These are phyloP conservation scores for Calliscelio sp. DNA, from an alignment of 2,888 invertebrate species.

Conservation along the genomic window DNA sequence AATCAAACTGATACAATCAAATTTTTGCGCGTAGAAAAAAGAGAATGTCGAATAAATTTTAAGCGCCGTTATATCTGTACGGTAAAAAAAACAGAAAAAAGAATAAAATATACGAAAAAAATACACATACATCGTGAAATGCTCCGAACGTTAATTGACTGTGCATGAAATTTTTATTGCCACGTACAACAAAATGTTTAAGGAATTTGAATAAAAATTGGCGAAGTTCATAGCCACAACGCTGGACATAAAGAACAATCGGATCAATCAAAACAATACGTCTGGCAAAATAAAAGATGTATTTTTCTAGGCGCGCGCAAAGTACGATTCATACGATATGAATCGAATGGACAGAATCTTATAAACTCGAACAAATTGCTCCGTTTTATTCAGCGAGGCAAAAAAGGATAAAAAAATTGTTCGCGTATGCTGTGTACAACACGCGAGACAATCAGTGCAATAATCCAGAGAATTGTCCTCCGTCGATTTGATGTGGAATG, in stretches of 20 bases:
- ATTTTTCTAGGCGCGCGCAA: slow-evolving; percentile 25
- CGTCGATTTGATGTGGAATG: slow-evolving; percentile 72
- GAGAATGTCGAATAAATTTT: too few relatives aligned
- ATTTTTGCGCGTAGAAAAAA: too few relatives aligned
- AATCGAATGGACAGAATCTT: slow-evolving; percentile 57
- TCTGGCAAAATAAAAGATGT: slow-evolving; percentile 17
- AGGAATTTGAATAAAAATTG: too few relatives aligned
- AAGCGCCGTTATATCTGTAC: too few relatives aligned
- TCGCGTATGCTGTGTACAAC: slow-evolving; percentile 56
- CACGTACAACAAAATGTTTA: too few relatives aligned
- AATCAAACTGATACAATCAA: neutral
- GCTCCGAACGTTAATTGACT: slow-evolving; percentile 4
- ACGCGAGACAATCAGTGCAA: slow-evolving; percentile 67
- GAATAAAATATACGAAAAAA: too few relatives aligned
- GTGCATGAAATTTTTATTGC: slow-evolving; percentile 4
- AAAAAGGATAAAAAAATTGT: slow-evolving; percentile 44
- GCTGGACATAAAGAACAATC: slow-evolving; percentile 28
- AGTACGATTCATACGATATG: slow-evolving; percentile 30
- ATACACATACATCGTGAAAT: too few relatives aligned
- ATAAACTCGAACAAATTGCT: slow-evolving; percentile 59
- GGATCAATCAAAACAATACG: slow-evolving; percentile 42
- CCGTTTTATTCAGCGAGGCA: slow-evolving; percentile 53
- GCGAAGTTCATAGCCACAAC: too few relatives aligned
- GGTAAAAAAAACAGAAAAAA: too few relatives aligned
- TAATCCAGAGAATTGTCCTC: slow-evolving; percentile 68